These are phyloP conservation scores for Apostichopus californicus DNA, from an alignment of 35 echinoderm and acorn worm species.

Conservation along the genomic window DNA sequence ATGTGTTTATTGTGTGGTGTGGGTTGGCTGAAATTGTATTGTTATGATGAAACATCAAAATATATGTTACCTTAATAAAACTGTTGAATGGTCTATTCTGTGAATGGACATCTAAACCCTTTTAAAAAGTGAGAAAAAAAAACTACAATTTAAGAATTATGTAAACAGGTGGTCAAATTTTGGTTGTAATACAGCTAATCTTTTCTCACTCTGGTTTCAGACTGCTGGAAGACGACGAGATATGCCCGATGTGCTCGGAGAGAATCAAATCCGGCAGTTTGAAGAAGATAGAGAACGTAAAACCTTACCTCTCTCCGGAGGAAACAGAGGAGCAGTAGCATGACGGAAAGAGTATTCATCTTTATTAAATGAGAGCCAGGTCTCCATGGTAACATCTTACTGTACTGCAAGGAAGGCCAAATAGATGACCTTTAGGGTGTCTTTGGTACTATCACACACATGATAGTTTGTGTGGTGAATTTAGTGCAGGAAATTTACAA, in stretches of 20 bases:
- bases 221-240: constrained; percentile 82
- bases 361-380: background rate
- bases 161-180: no score
- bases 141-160: no score
- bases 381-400: background rate
- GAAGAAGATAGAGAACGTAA: constrained; percentile 81
- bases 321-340: constrained; percentile 67
- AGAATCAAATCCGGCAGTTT: constrained; percentile 59
- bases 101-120: background rate
- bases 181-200: no score
- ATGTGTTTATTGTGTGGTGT: no score
- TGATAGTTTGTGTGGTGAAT: no score
- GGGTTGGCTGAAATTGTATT: no score
- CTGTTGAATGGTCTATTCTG: no score
- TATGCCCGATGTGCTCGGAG: constrained; percentile 96
- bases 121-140: background rate
- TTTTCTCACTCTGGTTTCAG: constrained; percentile 36
- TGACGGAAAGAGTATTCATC: background rate
- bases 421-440: background rate
- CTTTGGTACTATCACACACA: no score
- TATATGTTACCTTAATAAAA: no score
- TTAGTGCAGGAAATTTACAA: no score
- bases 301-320: constrained; percentile 73
- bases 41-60: no score
- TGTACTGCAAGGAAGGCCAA: background rate